These are phyloP conservation scores for Rhopalosiphum nymphaeae DNA, from an alignment of 2,888 invertebrate genomes.

Conservation along the genomic window DNA sequence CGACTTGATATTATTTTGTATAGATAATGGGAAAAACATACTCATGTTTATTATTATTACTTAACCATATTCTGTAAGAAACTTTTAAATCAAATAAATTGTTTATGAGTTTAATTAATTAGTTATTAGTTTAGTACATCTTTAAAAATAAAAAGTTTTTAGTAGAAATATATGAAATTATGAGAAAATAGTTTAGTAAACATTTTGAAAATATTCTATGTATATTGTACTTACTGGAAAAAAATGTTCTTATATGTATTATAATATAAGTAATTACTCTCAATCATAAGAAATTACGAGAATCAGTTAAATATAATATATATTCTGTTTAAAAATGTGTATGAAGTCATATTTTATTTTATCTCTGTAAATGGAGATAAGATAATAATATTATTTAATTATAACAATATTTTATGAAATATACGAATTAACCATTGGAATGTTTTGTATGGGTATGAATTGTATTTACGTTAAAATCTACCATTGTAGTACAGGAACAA, in stretches of 20 bases:
- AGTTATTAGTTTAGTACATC: neutral
- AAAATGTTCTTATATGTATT: neutral
- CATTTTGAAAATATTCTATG: neutral
- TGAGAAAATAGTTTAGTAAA: no score
- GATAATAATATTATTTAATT: conserved; percentile 1
- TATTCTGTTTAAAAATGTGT: neutral
- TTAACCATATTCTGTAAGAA: neutral
- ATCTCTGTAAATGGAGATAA: neutral
- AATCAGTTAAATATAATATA: neutral
- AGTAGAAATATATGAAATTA: no score
- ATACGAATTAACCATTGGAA: neutral
- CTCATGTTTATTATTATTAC: neutral
- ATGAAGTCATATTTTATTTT: neutral
- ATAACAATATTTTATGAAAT: neutral
- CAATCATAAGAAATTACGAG: neutral
- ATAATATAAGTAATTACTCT: neutral
- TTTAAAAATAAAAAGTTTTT: no score
- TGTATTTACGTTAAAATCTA: neutral
- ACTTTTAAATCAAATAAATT: neutral
- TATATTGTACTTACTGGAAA: neutral
- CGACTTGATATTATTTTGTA: neutral
- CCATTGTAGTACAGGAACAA: neutral
- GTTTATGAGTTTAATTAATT: neutral
- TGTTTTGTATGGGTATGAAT: neutral
- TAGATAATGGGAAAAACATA: no score